Conservation (phyloP, 2,797 vertebrate genomes). For the Esox masquinongy region DNA sequence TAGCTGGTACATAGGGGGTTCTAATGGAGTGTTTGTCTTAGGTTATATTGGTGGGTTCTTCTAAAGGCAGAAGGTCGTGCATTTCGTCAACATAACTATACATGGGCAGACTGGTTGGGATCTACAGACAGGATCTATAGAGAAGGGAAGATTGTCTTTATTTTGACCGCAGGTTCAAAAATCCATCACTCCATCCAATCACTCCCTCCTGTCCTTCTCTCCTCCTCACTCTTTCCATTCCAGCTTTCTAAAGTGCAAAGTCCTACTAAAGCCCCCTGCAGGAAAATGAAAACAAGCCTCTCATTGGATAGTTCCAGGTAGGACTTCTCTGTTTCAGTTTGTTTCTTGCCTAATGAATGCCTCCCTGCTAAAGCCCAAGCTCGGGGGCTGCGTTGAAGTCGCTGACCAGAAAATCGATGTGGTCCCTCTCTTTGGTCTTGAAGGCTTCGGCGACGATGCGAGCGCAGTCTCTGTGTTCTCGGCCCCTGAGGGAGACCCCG, state of each 20-base stretch:
- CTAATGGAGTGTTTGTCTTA: constrained; percentile 1
- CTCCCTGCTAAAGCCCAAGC: constrained; percentile 62
- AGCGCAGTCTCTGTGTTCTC: constrained; percentile 87
- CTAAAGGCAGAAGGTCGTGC: constrained; percentile 18
- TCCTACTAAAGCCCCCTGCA: constrained; percentile 46
- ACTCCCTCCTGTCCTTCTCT: constrained; percentile 1
- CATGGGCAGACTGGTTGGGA: background rate
- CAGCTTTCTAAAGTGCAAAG: constrained; percentile 5
- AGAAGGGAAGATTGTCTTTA: constrained; percentile 11
- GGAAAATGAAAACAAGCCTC: constrained; percentile 30
- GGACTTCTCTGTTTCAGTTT: background rate
- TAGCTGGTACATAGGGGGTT: background rate
- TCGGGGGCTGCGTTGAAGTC: constrained; percentile 81
- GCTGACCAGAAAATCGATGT: constrained; percentile 88
- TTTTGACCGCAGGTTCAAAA: background rate
- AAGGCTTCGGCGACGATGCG: constrained; percentile 92
- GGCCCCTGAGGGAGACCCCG: constrained; percentile 82
- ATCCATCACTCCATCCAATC: background rate
- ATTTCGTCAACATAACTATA: constrained; percentile 1
- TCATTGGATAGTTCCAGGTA: background rate
- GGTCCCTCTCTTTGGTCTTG: constrained; percentile 89
- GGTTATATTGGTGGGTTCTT: background rate
- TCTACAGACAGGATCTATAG: background rate
- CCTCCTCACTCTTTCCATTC: background rate
- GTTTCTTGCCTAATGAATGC: background rate